Conservation (phyloP, 2,113 vertebrate genomes). For the Passerina amoena region DNA sequence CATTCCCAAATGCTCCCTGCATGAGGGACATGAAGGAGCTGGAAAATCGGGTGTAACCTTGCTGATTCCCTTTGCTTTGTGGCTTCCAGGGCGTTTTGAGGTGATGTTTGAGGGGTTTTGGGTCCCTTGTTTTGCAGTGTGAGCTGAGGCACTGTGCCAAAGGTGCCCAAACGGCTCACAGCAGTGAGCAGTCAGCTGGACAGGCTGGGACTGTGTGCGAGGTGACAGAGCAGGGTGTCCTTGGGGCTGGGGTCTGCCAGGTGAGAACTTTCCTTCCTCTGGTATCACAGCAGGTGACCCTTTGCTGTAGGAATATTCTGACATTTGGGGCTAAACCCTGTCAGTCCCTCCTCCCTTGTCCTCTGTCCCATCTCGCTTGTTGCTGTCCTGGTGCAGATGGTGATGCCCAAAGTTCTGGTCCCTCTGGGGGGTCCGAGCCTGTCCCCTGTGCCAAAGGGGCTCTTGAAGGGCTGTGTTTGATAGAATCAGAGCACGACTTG, state of each 20-base stretch:
- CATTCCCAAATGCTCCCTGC: neutral
- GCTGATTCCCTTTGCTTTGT: neutral
- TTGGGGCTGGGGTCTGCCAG: neutral
- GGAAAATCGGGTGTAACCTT: neutral
- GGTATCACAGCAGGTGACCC: fast-evolving
- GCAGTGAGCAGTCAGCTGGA: neutral
- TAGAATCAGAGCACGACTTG: neutral
- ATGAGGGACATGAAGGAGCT: neutral
- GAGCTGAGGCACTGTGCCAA: neutral
- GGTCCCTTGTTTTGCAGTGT: neutral
- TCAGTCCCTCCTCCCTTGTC: neutral
- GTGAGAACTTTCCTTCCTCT: neutral
- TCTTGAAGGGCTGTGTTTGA: no score
- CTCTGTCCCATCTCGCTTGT: neutral
- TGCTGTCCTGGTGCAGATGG: fast-evolving
- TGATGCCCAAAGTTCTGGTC: neutral
- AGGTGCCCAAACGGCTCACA: fast-evolving
- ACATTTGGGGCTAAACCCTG: neutral
- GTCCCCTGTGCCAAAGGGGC: fast-evolving
- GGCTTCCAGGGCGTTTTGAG: neutral
- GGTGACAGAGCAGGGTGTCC: neutral
- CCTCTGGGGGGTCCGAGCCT: neutral
- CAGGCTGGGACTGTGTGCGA: neutral
- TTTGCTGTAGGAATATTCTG: neutral
- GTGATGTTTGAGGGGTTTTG: neutral